A percentile compares a stretch with the other conserved stretches of the same genome.
These are phyloP conservation scores for Ophonus ardosiacus DNA, from an alignment of 2,888 invertebrate genomes.

Conservation along the genomic window DNA sequence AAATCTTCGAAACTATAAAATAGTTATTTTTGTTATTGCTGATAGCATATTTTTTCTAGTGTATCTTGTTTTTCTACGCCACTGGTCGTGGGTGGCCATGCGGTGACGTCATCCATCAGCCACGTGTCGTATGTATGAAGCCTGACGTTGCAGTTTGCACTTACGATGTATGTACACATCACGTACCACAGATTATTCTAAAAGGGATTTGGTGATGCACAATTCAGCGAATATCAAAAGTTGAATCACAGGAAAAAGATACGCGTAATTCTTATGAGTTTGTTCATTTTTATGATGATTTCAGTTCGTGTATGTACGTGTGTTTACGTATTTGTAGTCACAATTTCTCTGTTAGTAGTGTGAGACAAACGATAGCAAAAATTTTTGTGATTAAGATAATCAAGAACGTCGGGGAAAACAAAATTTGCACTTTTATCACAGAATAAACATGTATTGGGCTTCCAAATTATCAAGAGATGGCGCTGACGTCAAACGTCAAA, in stretches of 20 bases:
- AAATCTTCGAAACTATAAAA: not conserved
- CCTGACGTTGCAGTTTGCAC: conserved; percentile 36
- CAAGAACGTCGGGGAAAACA: too few species aligned
- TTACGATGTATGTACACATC: not conserved
- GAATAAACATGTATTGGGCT: too few species aligned
- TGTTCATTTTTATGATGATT: not conserved
- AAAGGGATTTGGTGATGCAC: conserved; percentile 32
- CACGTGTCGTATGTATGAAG: conserved; percentile 50
- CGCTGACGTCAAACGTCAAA: too few species aligned
- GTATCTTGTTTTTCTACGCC: not conserved
- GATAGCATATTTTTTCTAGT: not conserved
- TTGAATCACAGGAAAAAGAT: conserved; percentile 13
- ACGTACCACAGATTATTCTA: conserved; percentile 24
- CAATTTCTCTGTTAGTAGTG: too few species aligned
- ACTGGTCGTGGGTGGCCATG: conserved; percentile 50
- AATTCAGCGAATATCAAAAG: conserved; percentile 18
- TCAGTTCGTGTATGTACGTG: too few species aligned
- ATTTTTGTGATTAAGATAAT: too few species aligned
- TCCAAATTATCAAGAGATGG: too few species aligned
- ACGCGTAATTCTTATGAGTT: not conserved
- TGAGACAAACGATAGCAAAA: too few species aligned
- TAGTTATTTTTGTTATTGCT: not conserved
- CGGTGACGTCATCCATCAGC: conserved; percentile 52
- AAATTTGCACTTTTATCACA: too few species aligned
- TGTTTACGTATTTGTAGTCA: too few species aligned